Evolutionary conservation across 2,888 invertebrate species (phyloP).

Genomic region (Drosophila seclusa): DNA sequence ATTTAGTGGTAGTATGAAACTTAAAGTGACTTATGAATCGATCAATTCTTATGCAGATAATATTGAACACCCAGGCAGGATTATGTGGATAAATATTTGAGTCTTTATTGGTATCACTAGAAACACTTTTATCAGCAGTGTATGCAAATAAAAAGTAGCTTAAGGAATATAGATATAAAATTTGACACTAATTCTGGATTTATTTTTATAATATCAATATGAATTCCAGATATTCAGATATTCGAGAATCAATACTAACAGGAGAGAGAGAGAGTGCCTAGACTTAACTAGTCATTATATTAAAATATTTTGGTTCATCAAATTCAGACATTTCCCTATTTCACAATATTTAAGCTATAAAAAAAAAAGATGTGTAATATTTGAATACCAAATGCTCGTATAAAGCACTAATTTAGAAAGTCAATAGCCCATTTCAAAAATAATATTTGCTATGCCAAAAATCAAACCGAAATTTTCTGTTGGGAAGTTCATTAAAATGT

Average conservation of each 20-base stretch:
- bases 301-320: not conserved
- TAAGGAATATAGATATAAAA: not conserved
- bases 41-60: not conserved
- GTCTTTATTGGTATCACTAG: not conserved
- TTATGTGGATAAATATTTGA: not conserved
- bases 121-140: not conserved
- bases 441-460: slow-evolving; percentile 9
- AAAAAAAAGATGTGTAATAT: not conserved
- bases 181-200: rapidly evolving
- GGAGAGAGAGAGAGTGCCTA: not conserved
- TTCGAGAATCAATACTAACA: not conserved
- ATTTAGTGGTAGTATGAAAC: not conserved
- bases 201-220: not conserved
- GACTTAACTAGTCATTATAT: not conserved
- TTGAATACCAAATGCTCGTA: not conserved
- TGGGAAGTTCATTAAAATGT: slow-evolving; percentile 27
- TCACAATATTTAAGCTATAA: not conserved
- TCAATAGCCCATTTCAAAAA: not conserved
- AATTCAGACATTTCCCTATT: not conserved
- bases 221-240: not conserved
- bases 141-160: not conserved
- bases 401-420: too few species aligned
- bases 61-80: not conserved
- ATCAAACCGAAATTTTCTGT: not conserved
- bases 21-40: not conserved